Base-by-base conservation (phyloP, 1,140 invertebrate genomes). In the Tetramorium alpestre region DNA sequence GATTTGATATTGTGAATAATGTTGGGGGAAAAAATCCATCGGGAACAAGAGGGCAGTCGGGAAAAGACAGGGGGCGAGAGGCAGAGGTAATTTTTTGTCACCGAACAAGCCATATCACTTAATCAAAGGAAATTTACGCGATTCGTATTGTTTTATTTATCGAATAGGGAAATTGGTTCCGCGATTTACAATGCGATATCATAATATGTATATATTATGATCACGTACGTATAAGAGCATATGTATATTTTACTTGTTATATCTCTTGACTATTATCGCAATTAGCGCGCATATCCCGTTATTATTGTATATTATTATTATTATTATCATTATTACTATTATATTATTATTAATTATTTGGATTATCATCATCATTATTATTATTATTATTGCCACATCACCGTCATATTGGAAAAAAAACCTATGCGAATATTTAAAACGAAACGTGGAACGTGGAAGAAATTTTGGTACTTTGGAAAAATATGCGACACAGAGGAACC, bases 231-330 rank as follows among this genome's bases (percentile, higher is more conserved):
- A 87, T 77, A 89, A 78, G 86, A 81, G 54, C 88, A 88, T 91
- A 91, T 94, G 89, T 93, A 94, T 92, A 94, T 93, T 93, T 94
- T 91, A 92, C 90, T 93, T 93, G 92, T 94, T 22, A 44, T 94
- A 93, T 90, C 89, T 93, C 89, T 92, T 90, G 85, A 92, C 81
- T 92, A 93, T 92, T 91, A 92, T 92, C 80, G 62, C 77, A 84
- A 77, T 86, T 93, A 91, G 88, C 69, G 54, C 80, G n/a, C 89
- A 86, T 93, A 93, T 93, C 89, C 92, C 90, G 88, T 93, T 92
- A 93, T 91, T 88, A 93, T 84, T 94, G 89, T 93, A 93, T 91
- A 93, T 93, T 89, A 91, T 93, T 91, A 93, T 93, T 89, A 91
- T 93, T 89, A 91, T 87, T 87, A 89, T 90, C 80, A 90, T 80